Conservation (phyloP, 2,113 vertebrate species). For the Pseudolaguvia tuberculata region DNA sequence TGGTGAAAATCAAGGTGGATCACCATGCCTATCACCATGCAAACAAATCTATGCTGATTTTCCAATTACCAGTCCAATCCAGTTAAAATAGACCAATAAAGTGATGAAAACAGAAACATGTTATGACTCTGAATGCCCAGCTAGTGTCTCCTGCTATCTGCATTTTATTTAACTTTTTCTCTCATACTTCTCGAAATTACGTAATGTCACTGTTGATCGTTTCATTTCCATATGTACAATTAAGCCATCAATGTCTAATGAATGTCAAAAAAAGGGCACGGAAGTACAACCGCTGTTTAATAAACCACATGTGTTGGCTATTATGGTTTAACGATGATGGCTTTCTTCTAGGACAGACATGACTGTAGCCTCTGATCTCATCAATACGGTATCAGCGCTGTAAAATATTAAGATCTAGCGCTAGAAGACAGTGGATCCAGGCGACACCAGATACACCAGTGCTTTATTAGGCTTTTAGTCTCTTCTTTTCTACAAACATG, state of each 20-base stretch:
- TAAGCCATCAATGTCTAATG: constrained; percentile 37
- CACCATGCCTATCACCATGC: not conserved
- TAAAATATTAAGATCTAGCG: constrained; percentile 13
- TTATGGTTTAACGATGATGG: constrained; percentile 38
- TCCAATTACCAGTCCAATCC: not conserved
- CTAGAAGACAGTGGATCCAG: not conserved
- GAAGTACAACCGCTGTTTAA: not conserved
- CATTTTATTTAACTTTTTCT: not conserved
- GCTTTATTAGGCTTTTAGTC: constrained; percentile 5
- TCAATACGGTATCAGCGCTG: constrained; percentile 34
- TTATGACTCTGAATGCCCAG: not conserved
- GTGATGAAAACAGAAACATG: not conserved
- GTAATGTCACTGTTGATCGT: constrained; percentile 14
- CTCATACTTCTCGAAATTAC: constrained; percentile 1
- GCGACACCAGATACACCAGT: not conserved
- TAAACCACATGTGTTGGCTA: constrained; percentile 43
- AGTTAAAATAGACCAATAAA: not conserved
- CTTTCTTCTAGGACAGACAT: constrained; percentile 31
- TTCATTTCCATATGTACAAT: constrained; percentile 29
- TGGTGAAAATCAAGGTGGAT: not conserved
- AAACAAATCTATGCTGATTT: too few species aligned
- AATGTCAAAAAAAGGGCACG: constrained; percentile 26
- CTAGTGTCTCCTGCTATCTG: not conserved
- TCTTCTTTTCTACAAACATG: not conserved
- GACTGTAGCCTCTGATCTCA: constrained; percentile 38